Evolutionary conservation across 2,113 vertebrate genomes (phyloP).

Genomic region (Azemiops feae): DNA sequence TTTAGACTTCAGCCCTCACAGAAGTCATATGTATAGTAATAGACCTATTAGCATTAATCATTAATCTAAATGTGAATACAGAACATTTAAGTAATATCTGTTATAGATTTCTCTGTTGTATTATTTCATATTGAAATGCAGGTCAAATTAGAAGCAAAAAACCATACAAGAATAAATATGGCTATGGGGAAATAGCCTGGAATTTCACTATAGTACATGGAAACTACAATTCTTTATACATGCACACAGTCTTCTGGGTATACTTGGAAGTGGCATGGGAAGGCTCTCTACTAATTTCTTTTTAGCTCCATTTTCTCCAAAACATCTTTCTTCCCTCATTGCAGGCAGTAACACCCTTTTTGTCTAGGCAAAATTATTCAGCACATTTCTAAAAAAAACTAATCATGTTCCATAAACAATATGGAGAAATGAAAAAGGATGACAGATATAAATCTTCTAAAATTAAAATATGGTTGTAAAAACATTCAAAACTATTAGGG

Average conservation of each 20-base stretch:
- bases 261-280: neutral
- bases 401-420: neutral
- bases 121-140: neutral
- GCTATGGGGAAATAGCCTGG: neutral
- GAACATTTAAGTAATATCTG: neutral
- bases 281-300: neutral
- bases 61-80: neutral
- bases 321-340: neutral
- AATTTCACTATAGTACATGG: neutral
- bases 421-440: neutral
- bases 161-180: neutral
- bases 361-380: neutral
- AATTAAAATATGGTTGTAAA: neutral
- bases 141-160: neutral
- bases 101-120: neutral
- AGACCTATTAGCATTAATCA: neutral
- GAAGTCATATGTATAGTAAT: neutral
- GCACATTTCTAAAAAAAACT: neutral
- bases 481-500: neutral
- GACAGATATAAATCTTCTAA: neutral
- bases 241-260: neutral
- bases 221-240: neutral
- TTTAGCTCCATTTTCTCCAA: neutral
- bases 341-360: neutral
- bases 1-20: constrained; percentile 6